phyloP scores from a whole-genome alignment of 1,140 invertebrate genomes.

The Cyrtorhinus lividipennis region DNA sequence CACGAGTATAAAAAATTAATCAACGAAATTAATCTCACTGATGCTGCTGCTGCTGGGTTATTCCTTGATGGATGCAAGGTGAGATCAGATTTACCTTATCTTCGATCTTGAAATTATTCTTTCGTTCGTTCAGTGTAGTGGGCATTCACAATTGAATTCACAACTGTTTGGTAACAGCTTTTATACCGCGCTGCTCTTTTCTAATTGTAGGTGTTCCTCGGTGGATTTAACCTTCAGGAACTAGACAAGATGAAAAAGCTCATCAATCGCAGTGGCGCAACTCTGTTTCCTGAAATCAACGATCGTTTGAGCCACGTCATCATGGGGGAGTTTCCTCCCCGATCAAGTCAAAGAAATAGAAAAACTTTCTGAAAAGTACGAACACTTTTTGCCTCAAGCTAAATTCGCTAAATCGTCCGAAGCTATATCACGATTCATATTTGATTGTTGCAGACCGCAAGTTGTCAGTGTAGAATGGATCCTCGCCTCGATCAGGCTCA shows the following conservation, averaged over 20 bases:
- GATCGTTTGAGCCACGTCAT: slow-evolving; percentile 67
- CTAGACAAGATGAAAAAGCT: slow-evolving; percentile 62
- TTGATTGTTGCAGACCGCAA: slow-evolving; percentile 36
- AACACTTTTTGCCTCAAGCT: slow-evolving; percentile 3
- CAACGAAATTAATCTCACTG: slow-evolving; percentile 19
- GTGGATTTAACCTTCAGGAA: slow-evolving; percentile 45
- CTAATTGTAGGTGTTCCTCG: slow-evolving; percentile 40
- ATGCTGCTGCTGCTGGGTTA: slow-evolving; percentile 50
- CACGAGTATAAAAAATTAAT: slow-evolving; percentile 22
- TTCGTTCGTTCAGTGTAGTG: not conserved
- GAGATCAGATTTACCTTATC: slow-evolving; percentile 31
- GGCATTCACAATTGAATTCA: not conserved
- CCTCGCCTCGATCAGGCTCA: slow-evolving; percentile 48
- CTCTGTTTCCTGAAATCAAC: slow-evolving; percentile 55
- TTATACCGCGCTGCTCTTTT: too few relatives aligned
- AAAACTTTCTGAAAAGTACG: slow-evolving; percentile 30
- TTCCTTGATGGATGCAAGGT: slow-evolving; percentile 76
- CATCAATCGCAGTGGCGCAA: slow-evolving; percentile 64
- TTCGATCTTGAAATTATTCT: slow-evolving; percentile 26
- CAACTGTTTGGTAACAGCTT: not conserved
- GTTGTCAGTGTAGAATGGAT: slow-evolving; percentile 59
- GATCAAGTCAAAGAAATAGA: slow-evolving; percentile 34
- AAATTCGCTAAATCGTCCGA: slow-evolving; percentile 21
- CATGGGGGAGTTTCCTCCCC: slow-evolving; percentile 41
- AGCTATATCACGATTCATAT: too few relatives aligned